Evolutionary conservation across 2,797 vertebrate species (phyloP), one percentile per base, ranked within the genome.

Genomic region (Scarus forsteni): DNA sequence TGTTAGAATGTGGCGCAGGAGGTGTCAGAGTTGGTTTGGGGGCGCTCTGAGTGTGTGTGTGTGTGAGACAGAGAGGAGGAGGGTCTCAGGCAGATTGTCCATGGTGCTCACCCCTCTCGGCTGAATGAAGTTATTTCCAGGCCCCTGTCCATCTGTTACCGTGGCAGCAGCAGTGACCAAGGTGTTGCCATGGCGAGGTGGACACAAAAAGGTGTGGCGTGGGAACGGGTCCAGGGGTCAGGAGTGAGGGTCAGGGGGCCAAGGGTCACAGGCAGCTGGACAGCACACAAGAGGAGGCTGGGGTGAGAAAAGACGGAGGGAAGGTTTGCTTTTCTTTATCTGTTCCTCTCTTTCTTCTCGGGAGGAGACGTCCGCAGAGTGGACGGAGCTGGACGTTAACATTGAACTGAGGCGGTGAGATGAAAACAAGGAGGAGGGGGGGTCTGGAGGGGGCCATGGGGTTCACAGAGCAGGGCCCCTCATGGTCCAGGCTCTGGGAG

Each of bases 171-270:
- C 81, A 71, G 90, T 82, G 92, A 88, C 88, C 90, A 87, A 91
- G 84, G 88, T 89, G 94, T 94, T 94, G 88, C 93, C 91, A 95
- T 93, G 93, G 91, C 53, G 79, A 85, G 86, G 76, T 84, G 91
- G 85, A 87, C 91, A 94, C 93, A 94, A 94, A 95, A 94, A 93
- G 93, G 93, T 86, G 94, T 94, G 93, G 92, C 94, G 93, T 95
- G 94, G 94, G 94, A 95, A 95, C 85, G 73, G 89, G 90, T 92
- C 92, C 92, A 92, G 85, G 91, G 94, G 93, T 95, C 93, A 94
- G 90, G 91, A 94, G 91, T 94, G 85, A 95, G 92, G 92, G 92
- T 92, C 89, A 72, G 79, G 74, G 76, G 92, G 92, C 94, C 90
- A 90, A 73, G 80, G 93, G 94, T 95, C 91, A 89, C 90, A 92